A percentile compares a stretch with the other conserved stretches of the same genome.
Conservation (phyloP, 2,113 vertebrate genomes). For the Antechinus flavipes region DNA sequence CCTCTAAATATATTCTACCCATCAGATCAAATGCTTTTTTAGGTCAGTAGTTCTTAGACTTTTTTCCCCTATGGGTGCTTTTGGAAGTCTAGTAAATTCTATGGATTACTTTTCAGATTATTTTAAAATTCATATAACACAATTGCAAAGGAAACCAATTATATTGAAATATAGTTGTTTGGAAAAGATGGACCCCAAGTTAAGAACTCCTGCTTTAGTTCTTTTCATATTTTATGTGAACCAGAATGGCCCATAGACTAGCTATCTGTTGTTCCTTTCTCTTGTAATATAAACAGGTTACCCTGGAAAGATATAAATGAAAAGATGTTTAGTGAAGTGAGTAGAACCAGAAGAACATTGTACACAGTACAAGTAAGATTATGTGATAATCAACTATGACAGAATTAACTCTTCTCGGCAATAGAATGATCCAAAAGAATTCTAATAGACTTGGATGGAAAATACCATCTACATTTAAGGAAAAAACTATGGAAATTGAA, state of each 20-base stretch:
- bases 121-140: background rate
- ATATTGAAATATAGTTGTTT: background rate
- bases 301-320: too few species aligned
- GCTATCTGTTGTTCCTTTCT: background rate
- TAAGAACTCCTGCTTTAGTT: background rate
- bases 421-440: too few species aligned
- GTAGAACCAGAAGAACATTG: too few species aligned
- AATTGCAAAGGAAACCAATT: background rate
- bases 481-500: too few species aligned
- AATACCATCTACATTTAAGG: too few species aligned
- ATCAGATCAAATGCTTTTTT: background rate
- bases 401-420: too few species aligned
- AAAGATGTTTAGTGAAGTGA: too few species aligned
- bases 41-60: background rate
- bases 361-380: too few species aligned
- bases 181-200: background rate
- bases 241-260: background rate
- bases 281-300: background rate
- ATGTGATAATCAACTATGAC: too few species aligned
- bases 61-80: background rate
- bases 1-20: background rate
- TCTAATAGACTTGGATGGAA: too few species aligned
- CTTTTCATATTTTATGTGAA: background rate
- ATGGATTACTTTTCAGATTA: background rate
- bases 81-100: background rate